phyloP scores from a whole-genome alignment of 2,113 vertebrate genomes.

The Halcyon malimbica region DNA sequence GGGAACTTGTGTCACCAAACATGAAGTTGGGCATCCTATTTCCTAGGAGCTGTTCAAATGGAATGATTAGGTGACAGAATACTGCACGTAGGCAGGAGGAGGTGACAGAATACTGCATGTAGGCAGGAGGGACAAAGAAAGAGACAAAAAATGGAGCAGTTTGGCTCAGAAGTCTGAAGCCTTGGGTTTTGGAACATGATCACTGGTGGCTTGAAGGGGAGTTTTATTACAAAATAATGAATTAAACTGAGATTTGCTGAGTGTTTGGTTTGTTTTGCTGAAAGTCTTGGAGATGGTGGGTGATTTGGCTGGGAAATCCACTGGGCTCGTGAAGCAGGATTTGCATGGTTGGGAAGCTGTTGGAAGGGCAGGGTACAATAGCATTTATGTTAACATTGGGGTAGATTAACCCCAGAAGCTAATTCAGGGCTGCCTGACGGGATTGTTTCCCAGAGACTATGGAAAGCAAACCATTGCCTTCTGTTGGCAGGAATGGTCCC shows the following conservation, averaged over 20 bases:
- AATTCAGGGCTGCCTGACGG: constrained; percentile 1
- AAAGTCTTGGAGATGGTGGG: neutral
- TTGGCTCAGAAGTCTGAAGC: neutral
- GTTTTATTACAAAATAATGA: neutral
- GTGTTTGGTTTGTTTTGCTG: constrained; percentile 14
- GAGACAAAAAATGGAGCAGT: neutral
- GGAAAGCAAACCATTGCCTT: constrained; percentile 3
- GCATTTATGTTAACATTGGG: constrained; percentile 5
- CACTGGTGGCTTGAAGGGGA: neutral
- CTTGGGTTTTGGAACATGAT: neutral
- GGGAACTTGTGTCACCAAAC: neutral
- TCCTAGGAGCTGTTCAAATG: neutral
- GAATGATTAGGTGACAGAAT: neutral
- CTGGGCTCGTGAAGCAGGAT: neutral
- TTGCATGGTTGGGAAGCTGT: neutral
- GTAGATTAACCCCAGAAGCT: neutral
- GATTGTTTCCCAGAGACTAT: neutral
- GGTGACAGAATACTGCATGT: neutral
- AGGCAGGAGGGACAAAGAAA: neutral
- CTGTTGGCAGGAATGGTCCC: neutral
- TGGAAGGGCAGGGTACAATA: neutral
- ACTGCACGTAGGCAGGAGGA: neutral
- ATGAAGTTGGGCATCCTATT: neutral
- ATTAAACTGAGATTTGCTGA: neutral
- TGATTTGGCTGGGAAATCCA: neutral